Base-by-base conservation (phyloP, 2,113 vertebrate species). In the Cinclus cinclus region DNA sequence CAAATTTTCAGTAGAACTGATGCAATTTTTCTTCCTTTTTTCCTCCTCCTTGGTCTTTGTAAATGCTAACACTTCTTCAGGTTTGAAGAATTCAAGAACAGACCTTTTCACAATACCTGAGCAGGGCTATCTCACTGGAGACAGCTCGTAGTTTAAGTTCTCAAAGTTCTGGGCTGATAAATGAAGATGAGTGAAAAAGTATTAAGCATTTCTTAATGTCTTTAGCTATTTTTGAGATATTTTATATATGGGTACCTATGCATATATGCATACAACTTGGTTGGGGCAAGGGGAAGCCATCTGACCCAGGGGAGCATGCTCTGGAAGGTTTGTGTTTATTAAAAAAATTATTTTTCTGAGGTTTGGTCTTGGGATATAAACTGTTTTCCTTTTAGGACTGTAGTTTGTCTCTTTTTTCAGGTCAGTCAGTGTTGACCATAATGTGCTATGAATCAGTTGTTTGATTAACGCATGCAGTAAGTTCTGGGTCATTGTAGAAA, bases 11-110 rank as follows among this genome's bases (percentile, higher is more conserved):
- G 84, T 46, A 94, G 49, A 77, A 87, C 50, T 95, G 69, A 30
- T 74, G 91, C 63, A 94, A 90, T 76, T 76, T 92, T 93, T 90
- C 83, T 93, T 95, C 75, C 71, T 47, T 49, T 78, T 88, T 87
- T 11, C 13, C 15, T 83, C 28, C 17, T 84, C 3, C 3, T 76
- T 84, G 53, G 53, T 89, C 90, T 70, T 41, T 76, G 20, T 94
- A 87, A 94, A 73, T 75, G 46, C 56, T 81, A 39, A 53, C 50
- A 59, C 55, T 49, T 95, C 80, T 90, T 90, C 16, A 82, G 64
- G 13, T 92, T 46, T 88, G 64, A 94, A 91, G 31, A 90, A 85
- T 59, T 75, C 53, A 56, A 87, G 47, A 84, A 50, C 25, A 76
- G n/a, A 49, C 49, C 41, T 95, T 93, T 95, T 46, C 41, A 89